Base-by-base conservation (phyloP, 2,888 invertebrate species). In the Sinelater perroti region DNA sequence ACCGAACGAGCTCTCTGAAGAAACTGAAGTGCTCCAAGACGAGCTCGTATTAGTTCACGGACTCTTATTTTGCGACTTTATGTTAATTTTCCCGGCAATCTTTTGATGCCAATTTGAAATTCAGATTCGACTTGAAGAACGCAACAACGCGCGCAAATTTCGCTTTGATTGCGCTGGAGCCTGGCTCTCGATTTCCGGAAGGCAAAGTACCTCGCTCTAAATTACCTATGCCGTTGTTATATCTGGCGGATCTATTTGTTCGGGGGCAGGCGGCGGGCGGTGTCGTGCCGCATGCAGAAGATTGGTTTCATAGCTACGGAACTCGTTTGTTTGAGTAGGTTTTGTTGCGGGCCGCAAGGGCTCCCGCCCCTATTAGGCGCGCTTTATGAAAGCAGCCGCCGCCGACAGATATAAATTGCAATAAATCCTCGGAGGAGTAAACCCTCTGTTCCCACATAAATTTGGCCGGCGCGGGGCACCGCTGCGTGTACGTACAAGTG, bases 381-480 rank as follows among this genome's bases (percentile, higher is more conserved):
- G 17, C 17, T 51, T 56, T 56, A 56, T 49, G 42, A 55, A 44
- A 21, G 21, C 53, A 47, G 26, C 18, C 20, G 28, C 17, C 20
- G 42, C 14, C 14, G 47, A 49, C 42, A 21, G 30, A 40, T 49
- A 49, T 49, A 49, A 58, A 49, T 42, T 28, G 54, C 36, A 49
- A 51, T 54, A 47, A 45, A 47, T 49, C 35, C 28, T 26, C 16
- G 21, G 28, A 17, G 46, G 45, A 40, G 18, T 35, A 54, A 61
- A 63, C 54, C 56, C 61, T 56, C 53, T 63, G 56, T 67, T 69
- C 68, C 65, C 70, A 68, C 67, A 69, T 69, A 70, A 70, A 69
- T 70, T 62, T 63, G 51, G 67, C 62, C 56, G 56, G n/a, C n/a
- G n/a, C n/a, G n/a, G n/a, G n/a, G n/a, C n/a, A n/a, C n/a, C n/a